Percentiles rank a stretch among this genome's conserved stretches.
These are phyloP conservation scores for Zaprionus africanus DNA, from an alignment of 1,140 invertebrate species.

Conservation along the genomic window DNA sequence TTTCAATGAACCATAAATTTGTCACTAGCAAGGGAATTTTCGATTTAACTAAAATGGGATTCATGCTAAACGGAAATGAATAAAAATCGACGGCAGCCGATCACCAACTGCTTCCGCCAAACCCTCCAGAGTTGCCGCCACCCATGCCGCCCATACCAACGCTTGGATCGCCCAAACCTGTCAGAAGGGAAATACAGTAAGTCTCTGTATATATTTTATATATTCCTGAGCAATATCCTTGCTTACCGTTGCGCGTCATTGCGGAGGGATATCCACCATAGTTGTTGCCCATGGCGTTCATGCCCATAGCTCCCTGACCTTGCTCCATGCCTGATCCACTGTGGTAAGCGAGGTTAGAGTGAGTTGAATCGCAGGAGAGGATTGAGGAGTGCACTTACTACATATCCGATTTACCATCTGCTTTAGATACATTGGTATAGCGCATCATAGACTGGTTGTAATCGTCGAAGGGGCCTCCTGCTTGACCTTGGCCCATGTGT, in stretches of 20 bases:
- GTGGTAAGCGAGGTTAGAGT: neutral
- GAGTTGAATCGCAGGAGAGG: neutral
- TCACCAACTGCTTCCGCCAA: conserved; percentile 4
- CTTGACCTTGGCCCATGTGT: conserved; percentile 7
- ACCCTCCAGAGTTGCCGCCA: neutral
- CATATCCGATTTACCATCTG: conserved; percentile 17
- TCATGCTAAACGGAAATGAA: conserved; percentile 1
- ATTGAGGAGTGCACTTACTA: neutral
- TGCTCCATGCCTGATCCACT: conserved; percentile 13
- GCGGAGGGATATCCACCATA: conserved; percentile 24
- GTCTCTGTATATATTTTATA: too few relatives aligned
- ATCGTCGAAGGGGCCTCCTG: conserved; percentile 39
- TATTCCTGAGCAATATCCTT: neutral
- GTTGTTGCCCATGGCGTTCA: conserved; percentile 25
- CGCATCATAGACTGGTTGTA: conserved; percentile 58
- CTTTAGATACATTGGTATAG: conserved; percentile 31
- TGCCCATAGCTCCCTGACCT: conserved; percentile 25
- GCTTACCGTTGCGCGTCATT: conserved; percentile 49
- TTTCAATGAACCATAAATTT: neutral
- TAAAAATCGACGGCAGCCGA: neutral
- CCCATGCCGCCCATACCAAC: conserved; percentile 24
- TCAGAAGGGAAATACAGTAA: neutral
- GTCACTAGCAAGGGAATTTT: neutral
- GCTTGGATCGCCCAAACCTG: conserved; percentile 42
- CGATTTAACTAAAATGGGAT: neutral